A percentile compares a stretch with the other conserved stretches of the same genome.
phyloP scores from a whole-genome alignment of 2,113 vertebrate species.

The Vanacampus margaritifer region DNA sequence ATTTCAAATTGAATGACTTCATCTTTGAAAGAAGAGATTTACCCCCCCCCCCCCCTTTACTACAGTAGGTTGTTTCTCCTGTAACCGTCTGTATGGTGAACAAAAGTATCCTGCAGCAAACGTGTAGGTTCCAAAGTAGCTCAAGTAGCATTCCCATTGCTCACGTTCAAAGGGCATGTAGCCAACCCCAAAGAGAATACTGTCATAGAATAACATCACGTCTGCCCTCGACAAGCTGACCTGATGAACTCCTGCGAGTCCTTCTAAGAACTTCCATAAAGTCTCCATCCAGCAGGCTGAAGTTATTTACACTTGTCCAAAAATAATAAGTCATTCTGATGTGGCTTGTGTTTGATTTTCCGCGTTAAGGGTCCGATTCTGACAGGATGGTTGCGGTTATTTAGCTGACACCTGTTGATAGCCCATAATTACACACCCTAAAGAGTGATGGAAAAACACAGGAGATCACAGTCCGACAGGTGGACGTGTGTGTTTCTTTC shows the following conservation, averaged over 20 bases:
- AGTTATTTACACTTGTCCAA: constrained; percentile 14
- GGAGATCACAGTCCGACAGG: constrained; percentile 52
- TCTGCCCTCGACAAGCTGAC: background rate
- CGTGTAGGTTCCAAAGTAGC: background rate
- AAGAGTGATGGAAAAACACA: constrained; percentile 24
- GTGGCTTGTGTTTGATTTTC: constrained; percentile 30
- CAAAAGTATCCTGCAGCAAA: background rate
- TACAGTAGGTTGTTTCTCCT: no score
- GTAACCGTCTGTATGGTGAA: background rate
- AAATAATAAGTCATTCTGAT: constrained; percentile 19
- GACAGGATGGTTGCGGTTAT: constrained; percentile 26
- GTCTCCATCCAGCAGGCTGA: background rate
- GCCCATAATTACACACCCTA: constrained; percentile 43
- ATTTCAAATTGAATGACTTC: no score
- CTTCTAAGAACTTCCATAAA: constrained; percentile 1
- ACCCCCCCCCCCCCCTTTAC: no score
- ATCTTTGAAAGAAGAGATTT: no score
- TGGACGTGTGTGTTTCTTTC: constrained; percentile 42
- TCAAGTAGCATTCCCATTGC: background rate
- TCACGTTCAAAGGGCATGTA: background rate
- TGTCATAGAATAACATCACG: background rate
- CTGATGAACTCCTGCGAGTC: background rate
- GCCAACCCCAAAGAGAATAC: background rate
- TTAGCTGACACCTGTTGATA: constrained; percentile 46
- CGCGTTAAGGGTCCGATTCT: constrained; percentile 20